Evolutionary conservation across 2,888 invertebrate species (phyloP).

Genomic region (Amphipyra berbera): DNA sequence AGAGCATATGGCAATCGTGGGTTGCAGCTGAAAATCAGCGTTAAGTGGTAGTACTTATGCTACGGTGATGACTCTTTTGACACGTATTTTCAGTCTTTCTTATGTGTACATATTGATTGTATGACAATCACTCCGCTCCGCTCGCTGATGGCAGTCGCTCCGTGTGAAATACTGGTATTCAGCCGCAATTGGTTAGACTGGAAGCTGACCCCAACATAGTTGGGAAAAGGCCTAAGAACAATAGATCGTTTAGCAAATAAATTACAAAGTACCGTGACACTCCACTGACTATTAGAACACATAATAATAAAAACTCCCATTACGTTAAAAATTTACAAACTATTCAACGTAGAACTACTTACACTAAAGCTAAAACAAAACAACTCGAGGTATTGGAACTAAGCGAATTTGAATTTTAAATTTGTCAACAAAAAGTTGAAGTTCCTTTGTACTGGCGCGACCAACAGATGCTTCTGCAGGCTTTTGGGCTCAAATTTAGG

Average conservation of each 20-base stretch:
- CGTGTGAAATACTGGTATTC: too few species aligned
- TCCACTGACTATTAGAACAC: neutral
- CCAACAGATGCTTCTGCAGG: constrained; percentile 57
- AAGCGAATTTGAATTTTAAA: constrained; percentile 46
- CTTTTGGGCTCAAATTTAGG: constrained; percentile 62
- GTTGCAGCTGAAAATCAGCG: too few species aligned
- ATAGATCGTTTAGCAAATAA: neutral
- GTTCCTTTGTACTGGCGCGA: constrained; percentile 24
- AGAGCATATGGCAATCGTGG: too few species aligned
- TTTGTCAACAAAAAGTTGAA: constrained; percentile 35
- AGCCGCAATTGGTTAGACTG: too few species aligned
- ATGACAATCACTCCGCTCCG: too few species aligned
- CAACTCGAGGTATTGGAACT: constrained; percentile 13
- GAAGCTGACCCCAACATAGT: too few species aligned
- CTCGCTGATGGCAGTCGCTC: too few species aligned
- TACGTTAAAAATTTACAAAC: constrained; percentile 8
- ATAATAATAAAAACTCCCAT: constrained; percentile 1
- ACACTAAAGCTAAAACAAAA: constrained; percentile 37
- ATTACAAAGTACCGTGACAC: neutral
- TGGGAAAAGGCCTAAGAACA: too few species aligned
- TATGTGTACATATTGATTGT: too few species aligned
- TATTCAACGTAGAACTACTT: constrained; percentile 23
- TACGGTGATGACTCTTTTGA: too few species aligned
- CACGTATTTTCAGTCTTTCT: too few species aligned
- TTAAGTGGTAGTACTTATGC: too few species aligned